Conservation (phyloP, 2,113 vertebrate genomes). For the Orycteropus afer region DNA sequence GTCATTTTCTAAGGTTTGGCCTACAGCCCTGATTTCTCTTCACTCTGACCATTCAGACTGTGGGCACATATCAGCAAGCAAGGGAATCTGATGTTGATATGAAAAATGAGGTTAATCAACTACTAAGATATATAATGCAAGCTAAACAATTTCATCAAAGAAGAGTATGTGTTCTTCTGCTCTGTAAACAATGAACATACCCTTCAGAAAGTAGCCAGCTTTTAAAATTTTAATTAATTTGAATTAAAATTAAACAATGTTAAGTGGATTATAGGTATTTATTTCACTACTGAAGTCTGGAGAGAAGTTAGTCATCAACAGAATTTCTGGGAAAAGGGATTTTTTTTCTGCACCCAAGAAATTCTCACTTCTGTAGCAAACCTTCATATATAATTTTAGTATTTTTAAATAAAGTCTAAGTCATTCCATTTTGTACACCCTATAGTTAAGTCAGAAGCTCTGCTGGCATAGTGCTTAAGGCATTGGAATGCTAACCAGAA, state of each 20-base stretch:
- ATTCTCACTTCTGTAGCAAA: neutral
- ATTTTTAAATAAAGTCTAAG: neutral
- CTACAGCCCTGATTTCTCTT: neutral
- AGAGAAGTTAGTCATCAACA: constrained; percentile 3
- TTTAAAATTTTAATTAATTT: constrained; percentile 60
- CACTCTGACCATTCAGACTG: neutral
- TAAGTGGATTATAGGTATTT: constrained; percentile 38
- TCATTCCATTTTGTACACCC: neutral
- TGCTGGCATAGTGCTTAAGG: no score
- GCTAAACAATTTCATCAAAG: constrained; percentile 33
- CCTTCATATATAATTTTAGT: neutral
- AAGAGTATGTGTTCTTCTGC: constrained; percentile 17
- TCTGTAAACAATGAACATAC: constrained; percentile 34
- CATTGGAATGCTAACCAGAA: no score
- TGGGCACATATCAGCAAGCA: neutral
- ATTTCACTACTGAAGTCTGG: neutral
- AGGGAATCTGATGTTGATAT: neutral
- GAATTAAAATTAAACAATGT: no score
- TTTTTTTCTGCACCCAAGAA: neutral
- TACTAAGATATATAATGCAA: constrained; percentile 30
- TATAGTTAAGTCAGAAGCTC: constrained; percentile 14
- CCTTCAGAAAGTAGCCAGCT: constrained; percentile 49
- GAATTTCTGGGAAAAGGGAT: constrained; percentile 1
- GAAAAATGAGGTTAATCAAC: constrained; percentile 57
- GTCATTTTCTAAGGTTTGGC: constrained; percentile 8